Base-by-base conservation (phyloP, 2,797 vertebrate species). In the Coregonus sp. region DNA sequence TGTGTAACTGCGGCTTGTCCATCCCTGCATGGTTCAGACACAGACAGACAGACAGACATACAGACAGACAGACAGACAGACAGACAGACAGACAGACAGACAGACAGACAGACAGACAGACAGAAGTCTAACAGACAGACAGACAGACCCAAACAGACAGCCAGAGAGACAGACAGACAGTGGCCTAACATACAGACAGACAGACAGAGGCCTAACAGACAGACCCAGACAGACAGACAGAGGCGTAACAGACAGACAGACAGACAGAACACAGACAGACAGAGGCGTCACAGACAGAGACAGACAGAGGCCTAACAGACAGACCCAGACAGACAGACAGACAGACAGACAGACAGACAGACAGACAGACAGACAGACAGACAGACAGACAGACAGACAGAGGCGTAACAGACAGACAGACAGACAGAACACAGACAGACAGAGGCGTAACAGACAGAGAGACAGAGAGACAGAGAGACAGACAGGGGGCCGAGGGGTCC, bases 381-480 rank as follows among this genome's bases (percentile, higher is more conserved):
- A 63, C 52, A 56, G 52, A 63, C n/a, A 63, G 59, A 63, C 59
- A 63, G 59, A 61, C 59, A 61, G n/a, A 63, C 61, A 63, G 61
- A 65, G 61, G 25, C 25, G 25, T 25, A 25, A 59, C 56, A 59
- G 56, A 59, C 18, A 59, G 56, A 65, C 25, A 65, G 61, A 31
- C 61, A 65, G 61, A 65, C 61, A 65, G 61, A 25, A 25, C 25
- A 65, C 2, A 65, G 63, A 63, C 59, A 63, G 59, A 65, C 63
- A 65, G 63, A 65, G 9, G 4, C 1, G 15, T 20, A 18, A 65
- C 25, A 65, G 61, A 31, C 61, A 65, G 61, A 20, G 20, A 63
- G 61, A 63, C 61, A 20, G 61, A 88, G 87, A 87, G 82, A 81
- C 88, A 84, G 85, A 87, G 82, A 86, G 87, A 88, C 20, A 50